Percentiles rank a stretch among this genome's conserved stretches.
Conservation (phyloP, 2,888 invertebrate genomes). For the Danaus chrysippus region DNA sequence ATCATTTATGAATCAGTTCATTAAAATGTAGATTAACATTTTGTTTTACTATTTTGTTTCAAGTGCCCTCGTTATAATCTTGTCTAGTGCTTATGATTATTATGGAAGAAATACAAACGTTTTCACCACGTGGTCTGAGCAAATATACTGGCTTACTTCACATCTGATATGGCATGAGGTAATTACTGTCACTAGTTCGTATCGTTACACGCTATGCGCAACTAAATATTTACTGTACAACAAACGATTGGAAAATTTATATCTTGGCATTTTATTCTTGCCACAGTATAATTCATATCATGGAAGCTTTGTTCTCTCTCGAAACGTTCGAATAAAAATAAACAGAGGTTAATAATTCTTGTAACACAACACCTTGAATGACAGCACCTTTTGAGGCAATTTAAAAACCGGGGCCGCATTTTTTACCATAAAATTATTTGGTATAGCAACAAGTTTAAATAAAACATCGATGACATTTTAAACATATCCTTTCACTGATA, state of each 20-base stretch:
- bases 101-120: too few relatives aligned
- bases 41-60: too few relatives aligned
- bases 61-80: too few relatives aligned
- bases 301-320: background rate
- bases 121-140: too few relatives aligned
- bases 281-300: background rate
- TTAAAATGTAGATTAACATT: too few relatives aligned
- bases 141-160: too few relatives aligned
- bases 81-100: too few relatives aligned
- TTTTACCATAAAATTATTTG: too few relatives aligned
- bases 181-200: constrained; percentile 41
- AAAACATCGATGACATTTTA: constrained; percentile 4
- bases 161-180: constrained; percentile 3
- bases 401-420: too few relatives aligned
- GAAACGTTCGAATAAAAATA: background rate
- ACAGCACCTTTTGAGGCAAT: too few relatives aligned
- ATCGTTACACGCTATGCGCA: constrained; percentile 57
- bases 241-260: constrained; percentile 34
- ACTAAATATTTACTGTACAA: constrained; percentile 48
- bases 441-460: background rate
- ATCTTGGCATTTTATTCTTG: background rate
- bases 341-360: background rate
- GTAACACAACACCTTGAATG: too few relatives aligned
- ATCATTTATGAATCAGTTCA: too few relatives aligned
- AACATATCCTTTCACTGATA: constrained; percentile 32